phyloP scores from a whole-genome alignment of 1,140 invertebrate genomes.

The Varroa destructor region DNA sequence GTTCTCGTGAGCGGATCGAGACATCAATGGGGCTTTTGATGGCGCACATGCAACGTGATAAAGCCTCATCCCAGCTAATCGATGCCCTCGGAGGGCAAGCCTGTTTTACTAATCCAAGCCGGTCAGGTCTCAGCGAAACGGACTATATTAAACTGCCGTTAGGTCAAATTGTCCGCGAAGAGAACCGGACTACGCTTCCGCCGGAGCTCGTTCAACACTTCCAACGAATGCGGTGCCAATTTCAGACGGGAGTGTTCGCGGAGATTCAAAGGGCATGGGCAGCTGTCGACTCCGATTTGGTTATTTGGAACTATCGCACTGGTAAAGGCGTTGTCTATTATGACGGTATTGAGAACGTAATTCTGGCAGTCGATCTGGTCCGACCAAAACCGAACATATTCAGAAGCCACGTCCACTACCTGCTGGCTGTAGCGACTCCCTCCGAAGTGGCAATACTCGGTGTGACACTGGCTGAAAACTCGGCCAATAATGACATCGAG shows the following conservation, averaged over 20 bases:
- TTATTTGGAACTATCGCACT: conserved; percentile 87
- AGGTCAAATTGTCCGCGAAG: conserved; percentile 3
- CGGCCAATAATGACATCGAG: conserved; percentile 48
- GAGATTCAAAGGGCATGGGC: conserved; percentile 91
- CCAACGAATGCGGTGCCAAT: conserved; percentile 80
- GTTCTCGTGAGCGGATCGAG: conserved; percentile 11
- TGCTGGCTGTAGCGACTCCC: conserved; percentile 76
- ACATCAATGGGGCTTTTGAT: conserved; percentile 1
- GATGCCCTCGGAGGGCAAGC: conserved; percentile 9
- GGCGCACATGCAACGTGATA: conserved; percentile 15
- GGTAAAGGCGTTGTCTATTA: conserved; percentile 45
- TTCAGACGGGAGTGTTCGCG: conserved; percentile 87
- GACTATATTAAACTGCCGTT: conserved; percentile 17
- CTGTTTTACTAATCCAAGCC: conserved; percentile 3
- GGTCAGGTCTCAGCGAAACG: not conserved
- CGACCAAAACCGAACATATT: conserved; percentile 38
- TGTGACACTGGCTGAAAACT: conserved; percentile 41
- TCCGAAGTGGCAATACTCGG: conserved; percentile 60
- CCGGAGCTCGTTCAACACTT: conserved; percentile 85
- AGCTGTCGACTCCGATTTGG: conserved; percentile 93
- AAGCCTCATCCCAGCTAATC: conserved; percentile 5
- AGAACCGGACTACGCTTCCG: conserved; percentile 52
- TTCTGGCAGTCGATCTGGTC: conserved; percentile 38
- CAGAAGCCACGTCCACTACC: conserved; percentile 69
- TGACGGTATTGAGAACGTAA: conserved; percentile 40